phyloP scores from a whole-genome alignment of 2,888 invertebrate species.

The Meteorus colon region DNA sequence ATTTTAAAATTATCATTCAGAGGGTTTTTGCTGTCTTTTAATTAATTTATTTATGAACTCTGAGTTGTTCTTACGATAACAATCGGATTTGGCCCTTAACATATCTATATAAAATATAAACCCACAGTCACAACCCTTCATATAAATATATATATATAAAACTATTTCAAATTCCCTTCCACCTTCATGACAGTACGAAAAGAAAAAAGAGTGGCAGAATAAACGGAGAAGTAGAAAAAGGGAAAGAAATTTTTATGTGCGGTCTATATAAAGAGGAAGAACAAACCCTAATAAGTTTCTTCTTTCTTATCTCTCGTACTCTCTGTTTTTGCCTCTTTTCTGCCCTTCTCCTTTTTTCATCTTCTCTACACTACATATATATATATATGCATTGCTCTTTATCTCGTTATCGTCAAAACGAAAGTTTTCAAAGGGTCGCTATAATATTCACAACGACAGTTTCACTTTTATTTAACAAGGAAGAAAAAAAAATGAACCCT shows the following conservation, averaged over 20 bases:
- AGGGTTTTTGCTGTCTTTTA: conserved; percentile 58
- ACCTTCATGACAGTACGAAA: neutral
- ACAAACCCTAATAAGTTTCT: conserved; percentile 65
- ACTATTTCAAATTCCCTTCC: neutral
- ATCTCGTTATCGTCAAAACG: conserved; percentile 58
- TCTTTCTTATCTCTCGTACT: conserved; percentile 29
- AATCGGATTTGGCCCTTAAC: conserved; percentile 38
- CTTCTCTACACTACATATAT: neutral
- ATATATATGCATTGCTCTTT: conserved; percentile 21
- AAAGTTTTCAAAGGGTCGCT: conserved; percentile 47
- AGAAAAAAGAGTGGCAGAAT: neutral
- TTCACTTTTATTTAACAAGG: conserved; percentile 24
- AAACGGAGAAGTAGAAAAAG: neutral
- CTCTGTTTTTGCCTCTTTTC: conserved; percentile 1
- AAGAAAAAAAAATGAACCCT: conserved; percentile 8
- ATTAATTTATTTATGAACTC: conserved; percentile 72
- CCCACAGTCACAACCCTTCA: conserved; percentile 17
- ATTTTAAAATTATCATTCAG: conserved; percentile 69
- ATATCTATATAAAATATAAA: conserved; percentile 25
- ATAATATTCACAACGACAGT: conserved; percentile 26
- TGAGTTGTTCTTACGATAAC: conserved; percentile 25
- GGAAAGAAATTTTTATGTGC: neutral
- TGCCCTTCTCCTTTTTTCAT: neutral
- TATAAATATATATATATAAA: conserved; percentile 9
- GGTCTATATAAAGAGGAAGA: conserved; percentile 46